Evolutionary conservation across 2,113 vertebrate species (phyloP), one percentile per base, ranked within the genome.

Genomic region (Tupaia tana): DNA sequence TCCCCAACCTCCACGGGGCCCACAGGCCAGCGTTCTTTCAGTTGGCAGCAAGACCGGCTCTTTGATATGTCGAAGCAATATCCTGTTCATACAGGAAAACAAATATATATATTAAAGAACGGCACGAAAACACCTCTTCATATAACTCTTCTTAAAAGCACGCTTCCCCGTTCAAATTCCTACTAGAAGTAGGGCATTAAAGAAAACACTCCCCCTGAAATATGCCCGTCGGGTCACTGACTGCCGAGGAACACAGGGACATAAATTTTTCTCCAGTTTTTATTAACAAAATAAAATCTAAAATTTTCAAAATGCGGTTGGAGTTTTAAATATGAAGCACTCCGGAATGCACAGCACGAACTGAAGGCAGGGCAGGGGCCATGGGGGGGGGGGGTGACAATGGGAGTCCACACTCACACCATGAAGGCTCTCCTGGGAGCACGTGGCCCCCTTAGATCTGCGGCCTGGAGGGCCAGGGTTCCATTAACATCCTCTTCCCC

Each of bases 41-140:
- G 78, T 58, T 69, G 88, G 89, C 78, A 89, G 85, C 73, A 97
- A 94, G 96, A 95, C 59, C n/a, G 67, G 22, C 92, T 91, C 94
- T 98, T 97, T 97, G 97, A 96, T 96, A 97, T 82, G 90, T 90
- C 97, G 97, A 96, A 98, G 87, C 85, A 97, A 98, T 96, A 96
- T 95, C 94, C 96, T 97, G 86, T 43, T 96, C 86, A 86, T 92
- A 75, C 16, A 27, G 78, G 97, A 95, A 97, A 82, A 96, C 87
- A 97, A 66, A 0, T 77, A 97, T 54, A 24, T 64, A 18, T 74
- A 18, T 66, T 29, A 34, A 13, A 95, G 95, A 96, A 95, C 24
- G 54, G 52, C 27, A 95, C 93, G 85, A 80, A 94, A 94, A 29
- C 13, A 66, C 90, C 87, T 86, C 67, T 92, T 73, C 69, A 71